Evolutionary conservation across 2,888 invertebrate species (phyloP).

Genomic region (Autographa pulchrina): DNA sequence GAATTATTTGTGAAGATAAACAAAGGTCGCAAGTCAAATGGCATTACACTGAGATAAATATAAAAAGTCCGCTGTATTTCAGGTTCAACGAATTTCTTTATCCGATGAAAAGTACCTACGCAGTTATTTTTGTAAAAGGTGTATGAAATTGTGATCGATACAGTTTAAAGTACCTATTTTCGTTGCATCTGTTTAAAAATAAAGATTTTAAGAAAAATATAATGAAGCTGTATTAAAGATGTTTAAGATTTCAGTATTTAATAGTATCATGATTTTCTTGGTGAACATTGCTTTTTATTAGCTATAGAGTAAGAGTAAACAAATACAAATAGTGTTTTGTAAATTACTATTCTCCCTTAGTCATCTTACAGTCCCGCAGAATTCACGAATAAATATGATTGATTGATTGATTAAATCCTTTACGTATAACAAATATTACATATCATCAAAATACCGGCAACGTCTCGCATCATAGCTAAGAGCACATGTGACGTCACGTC

Average conservation of each 20-base stretch:
- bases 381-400: too few species aligned
- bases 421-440: background rate
- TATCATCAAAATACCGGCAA: background rate
- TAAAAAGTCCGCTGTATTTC: slow-evolving; percentile 2
- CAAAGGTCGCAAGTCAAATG: slow-evolving; percentile 11
- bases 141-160: slow-evolving; percentile 18
- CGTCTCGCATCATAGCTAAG: slow-evolving; percentile 3
- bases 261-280: too few species aligned
- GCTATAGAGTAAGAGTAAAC: too few species aligned
- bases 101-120: slow-evolving; percentile 8
- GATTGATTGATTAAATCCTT: too few species aligned
- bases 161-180: background rate
- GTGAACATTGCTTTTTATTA: too few species aligned
- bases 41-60: slow-evolving; percentile 12
- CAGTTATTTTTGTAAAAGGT: background rate
- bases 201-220: too few species aligned
- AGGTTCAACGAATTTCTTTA: slow-evolving; percentile 6
- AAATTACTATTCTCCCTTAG: too few species aligned
- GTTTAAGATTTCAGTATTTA: too few species aligned
- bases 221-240: too few species aligned
- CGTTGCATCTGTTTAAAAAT: too few species aligned
- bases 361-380: too few species aligned
- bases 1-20: background rate
- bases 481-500: slow-evolving; percentile 22
- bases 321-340: too few species aligned